These are phyloP conservation scores for Amphibalanus amphitrite DNA, from an alignment of 1,140 invertebrate species.

Conservation along the genomic window DNA sequence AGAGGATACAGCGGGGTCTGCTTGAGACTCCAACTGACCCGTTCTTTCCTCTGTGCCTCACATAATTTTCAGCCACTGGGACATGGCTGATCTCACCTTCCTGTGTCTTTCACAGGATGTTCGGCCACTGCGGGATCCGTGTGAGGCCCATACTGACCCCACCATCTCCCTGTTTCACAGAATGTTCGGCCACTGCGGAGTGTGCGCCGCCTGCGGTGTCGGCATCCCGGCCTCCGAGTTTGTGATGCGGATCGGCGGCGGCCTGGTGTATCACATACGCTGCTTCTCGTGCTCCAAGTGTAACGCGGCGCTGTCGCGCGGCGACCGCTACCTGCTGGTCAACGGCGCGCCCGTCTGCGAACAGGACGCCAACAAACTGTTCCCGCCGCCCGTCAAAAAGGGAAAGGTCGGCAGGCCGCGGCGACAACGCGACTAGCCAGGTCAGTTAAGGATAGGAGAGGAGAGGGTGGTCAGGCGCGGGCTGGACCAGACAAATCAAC, in stretches of 20 bases:
- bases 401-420: constrained; percentile 11
- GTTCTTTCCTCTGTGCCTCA: no score
- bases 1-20: no score
- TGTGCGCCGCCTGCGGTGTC: constrained; percentile 32
- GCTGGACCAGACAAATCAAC: no score
- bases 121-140: neutral
- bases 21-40: no score
- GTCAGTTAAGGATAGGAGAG: neutral
- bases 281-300: constrained; percentile 82
- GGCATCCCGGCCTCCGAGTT: constrained; percentile 70
- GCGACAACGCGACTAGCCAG: constrained; percentile 4
- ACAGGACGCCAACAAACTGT: constrained; percentile 29
- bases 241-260: constrained; percentile 61
- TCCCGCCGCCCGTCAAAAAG: constrained; percentile 14
- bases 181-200: constrained; percentile 26
- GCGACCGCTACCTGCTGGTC: constrained; percentile 51
- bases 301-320: constrained; percentile 37
- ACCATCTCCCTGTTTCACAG: constrained; percentile 21
- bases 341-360: constrained; percentile 31
- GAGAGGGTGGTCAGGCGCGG: no score
- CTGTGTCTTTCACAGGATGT: neutral
- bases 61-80: no score
- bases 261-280: constrained; percentile 71
- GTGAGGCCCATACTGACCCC: neutral
- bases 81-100: no score